These are phyloP conservation scores for Ornithoptera priamus DNA, from an alignment of 2,888 invertebrate genomes.

Conservation along the genomic window DNA sequence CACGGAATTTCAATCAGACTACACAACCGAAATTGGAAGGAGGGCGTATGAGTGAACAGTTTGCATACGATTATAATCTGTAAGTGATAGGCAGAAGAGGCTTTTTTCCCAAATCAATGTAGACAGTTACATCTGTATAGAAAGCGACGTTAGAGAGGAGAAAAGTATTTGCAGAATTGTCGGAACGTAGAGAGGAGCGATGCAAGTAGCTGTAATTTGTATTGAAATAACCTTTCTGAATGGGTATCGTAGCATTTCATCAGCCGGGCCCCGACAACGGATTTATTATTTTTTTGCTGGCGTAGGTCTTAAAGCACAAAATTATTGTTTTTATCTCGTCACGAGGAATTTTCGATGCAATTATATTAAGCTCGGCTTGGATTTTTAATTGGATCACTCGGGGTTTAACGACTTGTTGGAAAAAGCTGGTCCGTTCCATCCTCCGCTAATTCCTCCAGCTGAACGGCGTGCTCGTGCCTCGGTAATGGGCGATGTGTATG, in stretches of 20 bases:
- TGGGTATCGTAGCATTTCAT: constrained; percentile 76
- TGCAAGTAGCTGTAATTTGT: constrained; percentile 78
- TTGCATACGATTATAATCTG: constrained; percentile 32
- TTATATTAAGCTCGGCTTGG: constrained; percentile 72
- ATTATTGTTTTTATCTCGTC: constrained; percentile 79
- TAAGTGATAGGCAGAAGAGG: not conserved
- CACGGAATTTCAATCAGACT: constrained; percentile 78
- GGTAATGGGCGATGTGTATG: constrained; percentile 23
- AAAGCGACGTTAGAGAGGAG: constrained; percentile 57
- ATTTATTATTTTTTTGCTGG: constrained; percentile 77
- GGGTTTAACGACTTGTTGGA: constrained; percentile 65
- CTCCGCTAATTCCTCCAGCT: constrained; percentile 45
- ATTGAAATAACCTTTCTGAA: constrained; percentile 77
- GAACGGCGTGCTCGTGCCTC: constrained; percentile 29
- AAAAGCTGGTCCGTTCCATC: constrained; percentile 55
- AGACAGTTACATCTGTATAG: constrained; percentile 38
- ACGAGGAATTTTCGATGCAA: constrained; percentile 75
- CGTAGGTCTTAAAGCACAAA: constrained; percentile 70
- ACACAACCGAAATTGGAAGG: constrained; percentile 28
- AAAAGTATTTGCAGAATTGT: constrained; percentile 77
- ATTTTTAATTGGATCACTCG: constrained; percentile 75
- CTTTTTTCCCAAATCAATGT: constrained; percentile 35
- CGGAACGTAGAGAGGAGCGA: constrained; percentile 71
- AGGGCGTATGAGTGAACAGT: constrained; percentile 31
- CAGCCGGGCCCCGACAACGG: constrained; percentile 58